Evolutionary conservation across 1,140 invertebrate genomes (phyloP).

Genomic region (Neodiprion lecontei): DNA sequence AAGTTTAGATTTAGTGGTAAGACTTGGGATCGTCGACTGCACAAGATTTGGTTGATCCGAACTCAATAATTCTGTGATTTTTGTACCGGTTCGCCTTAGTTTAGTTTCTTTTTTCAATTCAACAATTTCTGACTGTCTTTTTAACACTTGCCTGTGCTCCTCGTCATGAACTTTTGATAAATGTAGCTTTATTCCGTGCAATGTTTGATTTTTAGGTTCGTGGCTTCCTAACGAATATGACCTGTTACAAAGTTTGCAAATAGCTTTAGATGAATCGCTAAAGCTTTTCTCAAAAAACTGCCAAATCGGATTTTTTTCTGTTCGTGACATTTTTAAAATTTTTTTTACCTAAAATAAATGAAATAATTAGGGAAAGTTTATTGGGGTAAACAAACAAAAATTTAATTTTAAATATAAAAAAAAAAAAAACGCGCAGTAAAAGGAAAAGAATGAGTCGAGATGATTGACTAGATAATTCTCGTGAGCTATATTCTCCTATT

Average conservation of each 20-base stretch:
- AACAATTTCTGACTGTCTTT: background rate
- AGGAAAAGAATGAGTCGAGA: too few relatives aligned
- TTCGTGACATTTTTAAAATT: background rate
- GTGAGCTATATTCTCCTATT: too few relatives aligned
- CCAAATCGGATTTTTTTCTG: background rate
- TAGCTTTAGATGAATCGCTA: background rate
- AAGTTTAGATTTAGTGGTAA: background rate
- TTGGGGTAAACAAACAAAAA: too few relatives aligned
- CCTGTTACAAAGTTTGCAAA: conserved; percentile 9
- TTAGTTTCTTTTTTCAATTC: background rate
- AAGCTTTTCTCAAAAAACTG: background rate
- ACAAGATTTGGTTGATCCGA: background rate
- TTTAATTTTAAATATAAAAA: too few relatives aligned
- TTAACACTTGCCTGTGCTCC: background rate
- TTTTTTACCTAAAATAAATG: background rate
- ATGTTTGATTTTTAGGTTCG: background rate
- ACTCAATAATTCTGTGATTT: background rate
- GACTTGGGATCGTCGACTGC: background rate
- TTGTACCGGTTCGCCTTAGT: background rate
- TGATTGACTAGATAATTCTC: too few relatives aligned
- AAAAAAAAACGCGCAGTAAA: too few relatives aligned
- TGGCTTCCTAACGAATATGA: background rate
- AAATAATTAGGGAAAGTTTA: background rate
- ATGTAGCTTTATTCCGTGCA: background rate
- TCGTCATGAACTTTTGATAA: background rate